Evolutionary conservation across 2,888 invertebrate species (phyloP), one percentile per base, ranked within the genome.

Genomic region (Apodemia duryi): DNA sequence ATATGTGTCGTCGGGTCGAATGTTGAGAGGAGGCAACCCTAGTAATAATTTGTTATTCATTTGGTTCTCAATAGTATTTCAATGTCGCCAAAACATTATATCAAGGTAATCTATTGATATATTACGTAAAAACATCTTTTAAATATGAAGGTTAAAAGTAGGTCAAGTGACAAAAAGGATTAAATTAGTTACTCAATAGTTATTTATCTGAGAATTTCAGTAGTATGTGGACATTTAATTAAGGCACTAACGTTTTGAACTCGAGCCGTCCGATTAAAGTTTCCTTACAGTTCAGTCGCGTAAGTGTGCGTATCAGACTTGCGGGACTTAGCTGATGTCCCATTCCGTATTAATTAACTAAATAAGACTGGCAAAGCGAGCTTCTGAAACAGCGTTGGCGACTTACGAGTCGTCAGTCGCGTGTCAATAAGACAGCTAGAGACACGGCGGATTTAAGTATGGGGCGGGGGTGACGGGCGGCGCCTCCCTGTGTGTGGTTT

Each of bases 271-370:
- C 83, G 84, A 86, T 87, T 86, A 84, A 87, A 90, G 87, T 88
- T 90, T 83, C 82, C 72, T 78, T 73, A 80, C 76, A 82, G 82
- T 79, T 81, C 76, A 82, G 82, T 79, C 81, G 81, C 77, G 82
- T 79, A 79, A 85, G 82, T 82, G 81, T 82, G 80, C 82, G 80
- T 81, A 78, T 78, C 82, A 73, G 83, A 80, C 85, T 86, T 84
- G 84, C 75, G 87, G 84, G 88, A 88, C 81, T 85, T 83, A 88
- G 82, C 88, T 84, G 85, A 85, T 86, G 88, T 89, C 91, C 85
- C 91, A 91, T 90, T 88, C 85, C 88, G 86, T 90, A 91, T 90
- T 91, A 91, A 91, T 91, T 91, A 91, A 89, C 88, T 90, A 91
- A 90, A 90, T 90, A 91, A 89, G 89, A 85, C 86, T 84, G 81